Evolutionary conservation across 2,113 vertebrate genomes (phyloP), one percentile per base, ranked within the genome.

Genomic region (Actenoides hombroni): DNA sequence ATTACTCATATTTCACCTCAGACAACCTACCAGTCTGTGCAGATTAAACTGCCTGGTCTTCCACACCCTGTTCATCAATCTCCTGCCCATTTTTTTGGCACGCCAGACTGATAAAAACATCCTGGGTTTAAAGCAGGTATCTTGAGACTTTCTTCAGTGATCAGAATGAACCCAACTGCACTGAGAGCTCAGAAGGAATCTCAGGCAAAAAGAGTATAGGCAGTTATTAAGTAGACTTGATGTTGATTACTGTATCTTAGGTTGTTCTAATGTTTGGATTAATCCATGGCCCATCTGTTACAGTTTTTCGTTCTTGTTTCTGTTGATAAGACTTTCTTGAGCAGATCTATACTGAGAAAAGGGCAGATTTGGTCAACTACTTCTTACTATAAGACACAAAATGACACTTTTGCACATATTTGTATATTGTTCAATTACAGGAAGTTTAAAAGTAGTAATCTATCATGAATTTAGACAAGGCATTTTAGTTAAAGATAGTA

Each of bases 101-200:
- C 88, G 97, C 98, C 98, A 99, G 94, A 98, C 97, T 11, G 98
- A 98, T 76, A 97, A 97, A 90, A 99, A 98, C 98, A 99, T 99
- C 92, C 28, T 70, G 29, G 51, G 78, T 88, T 95, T 64, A 71
- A 53, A 11, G 24, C 20, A 78, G 87, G 78, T 85, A 80, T 67
- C 69, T 65, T 90, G 40, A 54, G 64, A 35, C 51, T 88, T 87
- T 74, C 93, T 96, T 92, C 96, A 82, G 54, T 53, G 56, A 54
- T 25, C 86, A 74, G 44, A 95, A 65, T 16, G 64, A 95, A 69
- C 59, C 37, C 53, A 80, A 63, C 60, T 29, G 56, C 56, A 59
- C 49, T 2, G 0, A 67, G 33, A 83, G 48, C 57, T 71, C 44
- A 31, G 19, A 28, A 46, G 21, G 74, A 88, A 83, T 48, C 92